Evolutionary conservation across 1,140 invertebrate genomes (phyloP).

Genomic region (Oncopeltus fasciatus): DNA sequence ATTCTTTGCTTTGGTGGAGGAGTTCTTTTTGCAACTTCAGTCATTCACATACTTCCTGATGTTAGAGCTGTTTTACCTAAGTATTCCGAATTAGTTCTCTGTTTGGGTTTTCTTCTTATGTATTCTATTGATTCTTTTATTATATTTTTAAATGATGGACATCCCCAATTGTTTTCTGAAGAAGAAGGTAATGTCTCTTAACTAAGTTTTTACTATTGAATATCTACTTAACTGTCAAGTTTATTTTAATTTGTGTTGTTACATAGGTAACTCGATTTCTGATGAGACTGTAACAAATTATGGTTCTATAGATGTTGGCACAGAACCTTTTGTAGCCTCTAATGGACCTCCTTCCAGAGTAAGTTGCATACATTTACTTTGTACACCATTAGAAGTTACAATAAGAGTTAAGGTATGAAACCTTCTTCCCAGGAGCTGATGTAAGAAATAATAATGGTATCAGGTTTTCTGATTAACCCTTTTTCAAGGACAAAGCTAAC

Average conservation of each 20-base stretch:
- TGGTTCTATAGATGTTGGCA: background rate
- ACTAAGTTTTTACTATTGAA: no score
- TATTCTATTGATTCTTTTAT: conserved; percentile 40
- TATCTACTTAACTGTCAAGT: no score
- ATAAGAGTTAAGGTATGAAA: no score
- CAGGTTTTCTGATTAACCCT: no score
- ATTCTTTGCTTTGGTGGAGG: conserved; percentile 79
- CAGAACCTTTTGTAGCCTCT: background rate
- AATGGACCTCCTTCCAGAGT: background rate
- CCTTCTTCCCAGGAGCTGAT: no score
- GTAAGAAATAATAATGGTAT: no score
- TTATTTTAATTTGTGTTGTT: no score
- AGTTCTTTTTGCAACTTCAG: conserved; percentile 76
- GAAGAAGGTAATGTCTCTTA: background rate
- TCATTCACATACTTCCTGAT: conserved; percentile 80
- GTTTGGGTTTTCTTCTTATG: conserved; percentile 40
- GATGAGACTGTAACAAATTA: background rate
- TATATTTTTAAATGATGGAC: conserved; percentile 24
- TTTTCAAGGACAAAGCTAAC: no score
- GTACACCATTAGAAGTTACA: no score
- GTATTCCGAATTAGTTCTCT: conserved; percentile 35
- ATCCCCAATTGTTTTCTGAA: background rate
- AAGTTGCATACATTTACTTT: no score
- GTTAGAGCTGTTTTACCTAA: conserved; percentile 25
- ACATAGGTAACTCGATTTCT: background rate